Percentiles rank a stretch among this genome's conserved stretches.
Conservation (phyloP, 2,797 vertebrate species). For the Knipowitschia caucasica region DNA sequence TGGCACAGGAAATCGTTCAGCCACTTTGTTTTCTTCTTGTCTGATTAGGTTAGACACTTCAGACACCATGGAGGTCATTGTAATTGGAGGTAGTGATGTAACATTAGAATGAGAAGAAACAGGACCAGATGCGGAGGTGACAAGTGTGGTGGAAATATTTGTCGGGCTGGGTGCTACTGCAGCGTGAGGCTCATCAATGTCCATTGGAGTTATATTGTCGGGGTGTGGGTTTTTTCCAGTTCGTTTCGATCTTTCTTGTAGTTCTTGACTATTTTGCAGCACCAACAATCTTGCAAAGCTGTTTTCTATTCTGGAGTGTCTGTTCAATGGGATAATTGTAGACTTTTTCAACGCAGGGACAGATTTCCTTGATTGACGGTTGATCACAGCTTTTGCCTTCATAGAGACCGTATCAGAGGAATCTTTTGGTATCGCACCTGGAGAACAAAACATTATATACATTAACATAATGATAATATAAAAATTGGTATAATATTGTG, state of each 20-base stretch:
- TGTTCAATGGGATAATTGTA: slow-evolving; percentile 22
- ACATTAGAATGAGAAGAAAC: slow-evolving; percentile 6
- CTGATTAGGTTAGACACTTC: slow-evolving; percentile 22
- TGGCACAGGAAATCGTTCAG: slow-evolving; percentile 15
- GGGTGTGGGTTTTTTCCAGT: slow-evolving; percentile 30
- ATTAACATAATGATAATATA: neutral
- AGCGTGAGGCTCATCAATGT: slow-evolving; percentile 52
- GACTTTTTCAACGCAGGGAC: slow-evolving; percentile 48
- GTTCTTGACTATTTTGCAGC: slow-evolving; percentile 18
- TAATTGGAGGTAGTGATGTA: slow-evolving; percentile 8
- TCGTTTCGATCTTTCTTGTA: slow-evolving; percentile 8
- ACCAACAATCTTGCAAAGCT: slow-evolving; percentile 52
- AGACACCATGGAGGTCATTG: slow-evolving; percentile 2
- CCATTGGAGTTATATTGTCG: slow-evolving; percentile 52
- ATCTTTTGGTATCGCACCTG: slow-evolving; percentile 51
- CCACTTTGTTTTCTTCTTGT: slow-evolving; percentile 11
- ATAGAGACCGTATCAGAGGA: slow-evolving; percentile 24
- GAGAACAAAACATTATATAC: slow-evolving; percentile 15
- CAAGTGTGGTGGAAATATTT: slow-evolving; percentile 8
- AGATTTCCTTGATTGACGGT: slow-evolving; percentile 67
- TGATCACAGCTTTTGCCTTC: slow-evolving; percentile 48
- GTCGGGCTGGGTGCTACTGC: slow-evolving; percentile 18
- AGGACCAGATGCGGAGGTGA: neutral
- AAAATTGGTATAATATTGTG: too few species aligned
- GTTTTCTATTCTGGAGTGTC: slow-evolving; percentile 58